Percentiles rank a stretch among this genome's conserved stretches.
These are phyloP conservation scores for Numenius phaeopus DNA, from an alignment of 2,797 vertebrate species.

Conservation along the genomic window DNA sequence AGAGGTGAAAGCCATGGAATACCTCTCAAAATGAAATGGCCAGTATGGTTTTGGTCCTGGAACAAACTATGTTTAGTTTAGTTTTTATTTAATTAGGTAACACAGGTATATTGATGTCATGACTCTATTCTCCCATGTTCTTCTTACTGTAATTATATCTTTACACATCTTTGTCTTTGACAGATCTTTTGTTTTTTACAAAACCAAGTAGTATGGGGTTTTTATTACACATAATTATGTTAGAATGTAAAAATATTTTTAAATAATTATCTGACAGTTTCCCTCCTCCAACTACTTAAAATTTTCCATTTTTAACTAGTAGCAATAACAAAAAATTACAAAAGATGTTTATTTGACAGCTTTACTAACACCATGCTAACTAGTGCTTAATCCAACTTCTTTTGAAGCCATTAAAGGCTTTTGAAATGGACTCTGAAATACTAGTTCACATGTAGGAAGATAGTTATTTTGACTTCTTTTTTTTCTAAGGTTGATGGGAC, in stretches of 20 bases:
- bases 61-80: not conserved
- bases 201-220: not conserved
- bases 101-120: not conserved
- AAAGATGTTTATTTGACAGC: not conserved
- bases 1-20: not conserved
- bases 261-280: not conserved
- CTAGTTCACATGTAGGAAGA: not conserved
- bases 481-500: not conserved
- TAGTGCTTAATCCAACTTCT: not conserved
- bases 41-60: not conserved
- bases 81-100: not conserved
- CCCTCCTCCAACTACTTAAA: not conserved
- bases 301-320: not conserved
- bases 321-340: not conserved
- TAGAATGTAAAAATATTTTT: not conserved
- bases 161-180: not conserved
- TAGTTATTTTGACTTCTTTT: not conserved
- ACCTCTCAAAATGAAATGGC: not conserved
- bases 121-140: not conserved
- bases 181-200: not conserved
- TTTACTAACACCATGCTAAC: not conserved
- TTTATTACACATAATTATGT: not conserved
- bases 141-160: not conserved
- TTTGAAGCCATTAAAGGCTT: not conserved
- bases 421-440: not conserved